Conservation (phyloP, 2,113 vertebrate genomes). For the Butastur rufipennis region DNA sequence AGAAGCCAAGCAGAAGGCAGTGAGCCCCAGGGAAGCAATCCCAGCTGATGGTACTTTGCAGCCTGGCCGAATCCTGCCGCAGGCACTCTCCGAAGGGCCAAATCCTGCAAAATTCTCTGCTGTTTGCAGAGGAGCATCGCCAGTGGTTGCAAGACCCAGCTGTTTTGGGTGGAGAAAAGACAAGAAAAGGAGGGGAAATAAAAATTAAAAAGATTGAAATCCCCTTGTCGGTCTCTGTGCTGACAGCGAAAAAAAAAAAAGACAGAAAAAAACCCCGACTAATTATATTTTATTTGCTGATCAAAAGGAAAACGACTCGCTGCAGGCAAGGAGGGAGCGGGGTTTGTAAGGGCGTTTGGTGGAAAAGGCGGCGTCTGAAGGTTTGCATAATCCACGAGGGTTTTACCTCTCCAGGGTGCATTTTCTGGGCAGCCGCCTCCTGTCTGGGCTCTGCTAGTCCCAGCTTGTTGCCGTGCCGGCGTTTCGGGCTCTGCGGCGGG, state of each 20-base stretch:
- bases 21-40: background rate
- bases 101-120: background rate
- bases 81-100: accelerated
- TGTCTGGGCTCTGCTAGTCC: background rate
- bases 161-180: background rate
- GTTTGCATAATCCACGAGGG: background rate
- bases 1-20: background rate
- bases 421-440: conserved; percentile 2
- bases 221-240: background rate
- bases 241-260: background rate
- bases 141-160: accelerated
- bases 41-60: background rate
- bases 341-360: background rate
- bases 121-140: accelerated
- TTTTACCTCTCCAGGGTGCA: conserved; percentile 1
- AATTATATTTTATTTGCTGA: conserved; percentile 35
- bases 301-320: conserved; percentile 1
- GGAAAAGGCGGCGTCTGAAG: background rate
- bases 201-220: background rate
- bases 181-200: background rate
- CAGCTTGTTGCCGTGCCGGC: background rate
- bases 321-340: background rate
- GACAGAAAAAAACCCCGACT: background rate
- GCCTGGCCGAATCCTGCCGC: background rate
- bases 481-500: background rate